Evolutionary conservation across 2,797 vertebrate genomes (phyloP).

Genomic region (Enteromius fasciolatus): DNA sequence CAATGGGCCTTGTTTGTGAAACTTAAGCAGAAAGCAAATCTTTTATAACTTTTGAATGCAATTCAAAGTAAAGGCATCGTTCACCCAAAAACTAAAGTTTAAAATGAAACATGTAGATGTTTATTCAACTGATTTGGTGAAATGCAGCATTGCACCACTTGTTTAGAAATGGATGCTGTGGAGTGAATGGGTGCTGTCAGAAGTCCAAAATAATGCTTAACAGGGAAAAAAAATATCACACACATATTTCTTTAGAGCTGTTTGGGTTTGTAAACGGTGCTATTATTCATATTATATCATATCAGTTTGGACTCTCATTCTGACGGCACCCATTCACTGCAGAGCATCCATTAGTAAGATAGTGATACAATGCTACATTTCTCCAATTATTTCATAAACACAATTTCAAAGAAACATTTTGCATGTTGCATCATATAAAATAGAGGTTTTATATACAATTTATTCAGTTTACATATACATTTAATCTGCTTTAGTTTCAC

Average conservation of each 20-base stretch:
- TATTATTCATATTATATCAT: neutral
- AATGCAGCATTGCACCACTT: neutral
- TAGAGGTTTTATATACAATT: neutral
- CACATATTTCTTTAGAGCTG: neutral
- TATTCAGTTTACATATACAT: neutral
- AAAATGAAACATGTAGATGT: neutral
- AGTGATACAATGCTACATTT: neutral
- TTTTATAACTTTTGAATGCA: neutral
- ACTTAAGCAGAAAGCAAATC: neutral
- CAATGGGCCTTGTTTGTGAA: constrained; percentile 3
- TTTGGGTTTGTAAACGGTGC: neutral
- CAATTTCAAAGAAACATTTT: neutral
- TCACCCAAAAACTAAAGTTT: neutral
- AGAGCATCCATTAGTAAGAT: neutral
- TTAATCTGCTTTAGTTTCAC: neutral
- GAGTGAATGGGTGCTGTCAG: neutral
- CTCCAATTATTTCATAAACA: neutral
- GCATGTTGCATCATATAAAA: neutral
- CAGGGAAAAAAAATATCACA: neutral
- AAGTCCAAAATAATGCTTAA: neutral
- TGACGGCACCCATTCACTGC: neutral
- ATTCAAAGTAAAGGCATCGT: too few species aligned
- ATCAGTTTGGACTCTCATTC: neutral
- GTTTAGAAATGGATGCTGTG: neutral
- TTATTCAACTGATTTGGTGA: neutral